A percentile compares a stretch with the other conserved stretches of the same genome.
Conservation (phyloP, 2,797 vertebrate species). For the Perodicticus potto region DNA sequence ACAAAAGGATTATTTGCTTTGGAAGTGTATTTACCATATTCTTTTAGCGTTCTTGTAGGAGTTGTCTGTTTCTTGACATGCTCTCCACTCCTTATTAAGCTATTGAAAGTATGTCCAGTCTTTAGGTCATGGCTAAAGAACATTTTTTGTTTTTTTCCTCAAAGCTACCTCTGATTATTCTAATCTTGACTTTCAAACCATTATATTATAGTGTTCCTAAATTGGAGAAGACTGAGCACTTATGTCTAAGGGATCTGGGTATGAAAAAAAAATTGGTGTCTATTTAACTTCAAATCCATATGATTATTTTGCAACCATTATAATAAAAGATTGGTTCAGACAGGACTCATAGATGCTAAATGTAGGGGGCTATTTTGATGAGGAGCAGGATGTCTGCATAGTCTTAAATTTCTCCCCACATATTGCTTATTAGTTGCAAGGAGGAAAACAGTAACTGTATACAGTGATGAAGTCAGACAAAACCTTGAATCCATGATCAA, state of each 20-base stretch:
- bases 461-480: constrained; percentile 28
- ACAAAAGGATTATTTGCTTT: constrained; percentile 21
- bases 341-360: constrained; percentile 31
- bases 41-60: constrained; percentile 2
- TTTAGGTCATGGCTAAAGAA: background rate
- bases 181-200: constrained; percentile 1
- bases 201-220: constrained; percentile 8
- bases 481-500: constrained; percentile 42
- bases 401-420: constrained; percentile 38
- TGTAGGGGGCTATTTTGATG: constrained; percentile 35
- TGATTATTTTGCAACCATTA: constrained; percentile 51
- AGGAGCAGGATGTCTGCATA: constrained; percentile 45
- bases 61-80: constrained; percentile 43
- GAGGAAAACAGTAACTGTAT: background rate
- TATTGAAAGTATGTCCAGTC: constrained; percentile 9
- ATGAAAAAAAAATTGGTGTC: constrained; percentile 18
- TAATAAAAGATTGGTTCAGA: constrained; percentile 54
- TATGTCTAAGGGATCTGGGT: background rate
- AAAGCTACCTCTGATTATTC: background rate
- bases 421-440: constrained; percentile 37
- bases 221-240: background rate
- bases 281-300: constrained; percentile 38
- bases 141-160: background rate
- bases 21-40: background rate
- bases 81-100: background rate